Evolutionary conservation across 2,113 vertebrate species (phyloP), one percentile per base, ranked within the genome.

Genomic region (Oreocharis arfaki): DNA sequence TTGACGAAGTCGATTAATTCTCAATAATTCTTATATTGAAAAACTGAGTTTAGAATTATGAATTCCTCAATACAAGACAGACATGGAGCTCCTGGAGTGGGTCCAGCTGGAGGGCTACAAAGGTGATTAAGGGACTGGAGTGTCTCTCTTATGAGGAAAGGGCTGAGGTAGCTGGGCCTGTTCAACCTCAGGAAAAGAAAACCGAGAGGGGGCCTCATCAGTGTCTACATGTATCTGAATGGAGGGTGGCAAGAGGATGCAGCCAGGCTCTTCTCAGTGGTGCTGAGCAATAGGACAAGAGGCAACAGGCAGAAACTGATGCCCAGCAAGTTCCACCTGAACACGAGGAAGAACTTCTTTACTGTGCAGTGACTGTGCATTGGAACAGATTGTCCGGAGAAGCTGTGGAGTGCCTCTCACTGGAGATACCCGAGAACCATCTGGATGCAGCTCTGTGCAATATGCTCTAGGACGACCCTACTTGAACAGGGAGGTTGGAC

Each of bases 181-280:
- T 49, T 61, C 16, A 69, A 12, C 19, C 56, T 49, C 2, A 0
- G 16, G 35, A 70, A 20, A 55, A 56, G 30, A 33, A 14, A 33
- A 7, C 16, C 19, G 47, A 84, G 35, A 42, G 32, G 27, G 7
- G 22, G 17, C 5, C 2, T 17, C 27, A 47, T 3, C 30, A 50
- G 9, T 33, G 42, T 28, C 27, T 63, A 37, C 22, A 33, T 24
- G 27, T 11, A 37, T 37, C 35, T 35, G 32, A 65, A 44, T 0
- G 3, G 68, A 33, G 27, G 6, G 32, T 11, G 27, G 9, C 26
- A 63, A 16, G 27, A 16, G 22, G 6, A 56, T 37, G 49, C 8
- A 70, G 0, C 15, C 8, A 15, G 32, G 49, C 32, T 24, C 64
- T 56, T 37, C 49, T 33, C 0, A 0, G 32, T 37, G 23, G 10